Evolutionary conservation across 30 jellyfish, hydroid and myxozoan species (phyloP).

Genomic region (Hydra vulgaris): DNA sequence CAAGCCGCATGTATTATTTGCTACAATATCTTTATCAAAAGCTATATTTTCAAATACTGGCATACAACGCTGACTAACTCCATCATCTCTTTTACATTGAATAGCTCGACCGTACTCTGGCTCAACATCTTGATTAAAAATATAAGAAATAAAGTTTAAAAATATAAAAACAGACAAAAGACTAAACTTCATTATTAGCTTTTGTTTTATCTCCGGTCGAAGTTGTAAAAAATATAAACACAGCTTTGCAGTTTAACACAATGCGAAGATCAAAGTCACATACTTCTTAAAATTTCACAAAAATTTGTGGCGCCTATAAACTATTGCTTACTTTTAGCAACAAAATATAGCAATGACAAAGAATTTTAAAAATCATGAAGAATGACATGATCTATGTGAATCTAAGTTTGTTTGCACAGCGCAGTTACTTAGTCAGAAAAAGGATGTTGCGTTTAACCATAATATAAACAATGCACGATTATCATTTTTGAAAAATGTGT

Average conservation of each 20-base stretch:
- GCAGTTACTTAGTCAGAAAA: not conserved
- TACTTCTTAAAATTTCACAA: not conserved
- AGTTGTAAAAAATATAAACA: too few species aligned
- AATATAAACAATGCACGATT: not conserved
- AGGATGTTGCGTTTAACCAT: not conserved
- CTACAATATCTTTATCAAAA: constrained; percentile 43
- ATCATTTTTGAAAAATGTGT: not conserved
- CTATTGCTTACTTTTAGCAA: not conserved
- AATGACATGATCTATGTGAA: not conserved
- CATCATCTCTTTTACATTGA: constrained; percentile 73
- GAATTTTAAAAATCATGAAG: too few species aligned
- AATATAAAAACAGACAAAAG: not conserved
- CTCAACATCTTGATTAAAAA: not conserved
- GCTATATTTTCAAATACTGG: constrained; percentile 97
- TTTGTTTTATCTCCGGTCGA: not conserved
- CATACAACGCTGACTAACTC: constrained; percentile 82
- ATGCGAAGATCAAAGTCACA: not conserved
- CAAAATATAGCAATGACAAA: not conserved
- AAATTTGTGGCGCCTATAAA: not conserved
- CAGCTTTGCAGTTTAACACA: not conserved
- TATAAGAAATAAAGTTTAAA: not conserved
- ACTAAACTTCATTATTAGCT: not conserved
- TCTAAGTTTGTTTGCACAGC: not conserved
- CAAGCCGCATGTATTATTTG: constrained; percentile 90
- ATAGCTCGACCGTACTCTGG: constrained; percentile 48